Conservation (phyloP, 2,888 invertebrate genomes). For the Pyrrhia umbra region DNA sequence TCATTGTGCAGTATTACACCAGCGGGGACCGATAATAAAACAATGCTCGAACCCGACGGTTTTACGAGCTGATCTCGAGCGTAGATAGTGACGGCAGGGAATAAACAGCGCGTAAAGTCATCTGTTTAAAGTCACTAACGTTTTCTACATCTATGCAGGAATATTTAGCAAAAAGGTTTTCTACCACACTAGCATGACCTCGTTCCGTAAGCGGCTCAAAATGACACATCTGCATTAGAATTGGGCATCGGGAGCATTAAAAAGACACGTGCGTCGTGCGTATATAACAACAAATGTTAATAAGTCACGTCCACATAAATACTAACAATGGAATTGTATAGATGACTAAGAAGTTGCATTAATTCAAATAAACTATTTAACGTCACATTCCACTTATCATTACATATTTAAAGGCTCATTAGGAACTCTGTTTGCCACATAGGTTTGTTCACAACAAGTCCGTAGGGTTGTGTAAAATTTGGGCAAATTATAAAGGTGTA, state of each 20-base stretch:
- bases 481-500: conserved; percentile 56
- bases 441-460: conserved; percentile 34
- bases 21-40: conserved; percentile 78
- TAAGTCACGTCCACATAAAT: conserved; percentile 65
- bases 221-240: conserved; percentile 44
- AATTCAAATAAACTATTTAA: conserved; percentile 23
- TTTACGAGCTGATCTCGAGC: conserved; percentile 80
- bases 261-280: conserved; percentile 69
- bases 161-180: conserved; percentile 26
- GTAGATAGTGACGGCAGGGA: conserved; percentile 75
- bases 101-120: conserved; percentile 81
- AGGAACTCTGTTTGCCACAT: conserved; percentile 29
- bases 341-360: conserved; percentile 18
- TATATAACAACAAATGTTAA: conserved; percentile 57
- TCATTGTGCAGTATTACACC: conserved; percentile 77
- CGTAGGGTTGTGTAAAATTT: conserved; percentile 30
- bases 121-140: conserved; percentile 67
- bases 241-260: conserved; percentile 43
- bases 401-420: conserved; percentile 33
- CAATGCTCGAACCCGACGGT: conserved; percentile 76
- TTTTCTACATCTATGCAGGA: conserved; percentile 34
- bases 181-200: conserved; percentile 29
- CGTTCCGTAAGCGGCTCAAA: conserved; percentile 12
- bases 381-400: conserved; percentile 22
- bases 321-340: conserved; percentile 51